Percentiles rank a stretch among this genome's conserved stretches.
phyloP scores from a whole-genome alignment of 2,888 invertebrate species.

The Galerucella nymphaeae region DNA sequence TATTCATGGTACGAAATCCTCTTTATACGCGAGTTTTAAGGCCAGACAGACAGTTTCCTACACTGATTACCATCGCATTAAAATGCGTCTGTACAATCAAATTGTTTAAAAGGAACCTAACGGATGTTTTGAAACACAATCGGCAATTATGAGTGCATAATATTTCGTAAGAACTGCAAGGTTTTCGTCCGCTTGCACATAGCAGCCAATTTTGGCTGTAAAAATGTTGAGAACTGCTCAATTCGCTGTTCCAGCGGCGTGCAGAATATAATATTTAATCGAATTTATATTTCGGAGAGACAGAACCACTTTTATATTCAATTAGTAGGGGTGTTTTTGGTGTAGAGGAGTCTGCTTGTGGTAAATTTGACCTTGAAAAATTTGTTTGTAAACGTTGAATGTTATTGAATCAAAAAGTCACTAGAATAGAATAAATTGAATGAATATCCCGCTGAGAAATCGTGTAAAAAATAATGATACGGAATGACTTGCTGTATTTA shows the following conservation, averaged over 20 bases:
- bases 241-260: no score
- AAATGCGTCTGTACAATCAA: conserved; percentile 30
- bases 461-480: conserved; percentile 9
- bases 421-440: not conserved
- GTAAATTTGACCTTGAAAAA: not conserved
- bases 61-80: conserved; percentile 33
- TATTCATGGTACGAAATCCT: no score
- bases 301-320: no score
- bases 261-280: no score
- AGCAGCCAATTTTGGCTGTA: no score
- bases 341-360: no score
- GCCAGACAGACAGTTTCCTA: conserved; percentile 28
- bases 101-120: conserved; percentile 30
- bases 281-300: no score
- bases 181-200: not conserved
- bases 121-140: conserved; percentile 18
- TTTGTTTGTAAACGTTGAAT: not conserved
- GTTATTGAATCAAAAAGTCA: conserved; percentile 1
- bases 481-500: not conserved
- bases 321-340: no score
- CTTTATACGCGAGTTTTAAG: not conserved
- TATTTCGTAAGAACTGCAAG: conserved; percentile 7
- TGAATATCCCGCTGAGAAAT: not conserved
- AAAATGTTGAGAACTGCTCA: no score
- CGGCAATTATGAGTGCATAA: not conserved